Conservation (phyloP, 2,888 invertebrate species). For the Pterobdella sp. region DNA sequence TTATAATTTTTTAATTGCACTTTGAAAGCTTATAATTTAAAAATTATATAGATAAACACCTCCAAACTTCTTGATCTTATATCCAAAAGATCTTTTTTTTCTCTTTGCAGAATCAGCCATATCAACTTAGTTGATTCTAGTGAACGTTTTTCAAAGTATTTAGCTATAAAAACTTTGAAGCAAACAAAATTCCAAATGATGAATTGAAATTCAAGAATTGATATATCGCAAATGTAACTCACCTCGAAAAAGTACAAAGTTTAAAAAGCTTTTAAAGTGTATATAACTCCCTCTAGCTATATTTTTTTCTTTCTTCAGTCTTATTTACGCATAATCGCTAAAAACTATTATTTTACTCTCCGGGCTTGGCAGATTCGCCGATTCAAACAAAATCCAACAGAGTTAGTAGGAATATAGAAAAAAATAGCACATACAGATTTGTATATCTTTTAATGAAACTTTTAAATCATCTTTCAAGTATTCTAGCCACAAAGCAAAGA, state of each 20-base stretch:
- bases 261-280: neutral
- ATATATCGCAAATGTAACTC: neutral
- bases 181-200: neutral
- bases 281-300: neutral
- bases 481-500: neutral
- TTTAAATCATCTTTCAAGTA: neutral
- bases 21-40: conserved; percentile 13
- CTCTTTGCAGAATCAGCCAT: neutral
- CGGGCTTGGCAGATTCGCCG: conserved; percentile 8
- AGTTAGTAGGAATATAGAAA: neutral
- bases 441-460: neutral
- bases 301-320: neutral
- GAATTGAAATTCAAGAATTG: no score
- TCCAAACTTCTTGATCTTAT: conserved; percentile 19
- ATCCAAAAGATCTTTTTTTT: conserved; percentile 13
- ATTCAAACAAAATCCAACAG: neutral
- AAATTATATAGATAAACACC: neutral
- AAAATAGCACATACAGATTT: neutral
- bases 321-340: conserved; percentile 8
- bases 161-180: neutral
- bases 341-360: neutral
- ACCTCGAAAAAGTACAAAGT: neutral
- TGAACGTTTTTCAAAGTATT: neutral
- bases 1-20: no score
- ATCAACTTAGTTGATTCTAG: neutral